phyloP scores from a whole-genome alignment of 2,797 vertebrate genomes.

The Acipenser ruthenus region DNA sequence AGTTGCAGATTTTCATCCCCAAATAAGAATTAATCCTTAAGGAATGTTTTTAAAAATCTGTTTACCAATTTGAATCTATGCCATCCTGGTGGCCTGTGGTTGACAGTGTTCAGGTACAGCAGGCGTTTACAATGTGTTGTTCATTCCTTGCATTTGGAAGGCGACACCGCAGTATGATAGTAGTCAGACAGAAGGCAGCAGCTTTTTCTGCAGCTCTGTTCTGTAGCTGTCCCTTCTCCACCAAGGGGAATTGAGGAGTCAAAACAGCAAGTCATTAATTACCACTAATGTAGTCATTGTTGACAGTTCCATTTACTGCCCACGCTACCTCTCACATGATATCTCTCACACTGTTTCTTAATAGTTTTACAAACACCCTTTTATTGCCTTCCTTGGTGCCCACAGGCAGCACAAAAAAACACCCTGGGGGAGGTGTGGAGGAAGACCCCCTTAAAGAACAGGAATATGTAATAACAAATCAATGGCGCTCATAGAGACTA shows the following conservation, averaged over 20 bases:
- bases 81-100: too few relatives aligned
- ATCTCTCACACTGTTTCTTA: too few relatives aligned
- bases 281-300: neutral
- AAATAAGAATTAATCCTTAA: too few relatives aligned
- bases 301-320: neutral
- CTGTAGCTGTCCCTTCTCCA: neutral
- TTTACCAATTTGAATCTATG: too few relatives aligned
- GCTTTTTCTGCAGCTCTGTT: neutral
- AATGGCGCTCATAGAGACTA: neutral
- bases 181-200: neutral
- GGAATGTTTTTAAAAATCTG: too few relatives aligned
- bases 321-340: neutral
- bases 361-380: neutral
- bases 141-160: neutral
- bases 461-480: neutral
- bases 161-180: neutral
- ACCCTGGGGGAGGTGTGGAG: neutral
- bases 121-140: too few relatives aligned
- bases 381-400: neutral
- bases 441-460: neutral
- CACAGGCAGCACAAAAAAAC: neutral
- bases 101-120: too few relatives aligned
- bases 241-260: neutral
- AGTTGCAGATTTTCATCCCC: too few relatives aligned
- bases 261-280: constrained; percentile 2